Percentiles rank a stretch among this genome's conserved stretches.
Evolutionary conservation across 2,888 invertebrate species (phyloP).

Genomic region (Sympetrum striolatum): DNA sequence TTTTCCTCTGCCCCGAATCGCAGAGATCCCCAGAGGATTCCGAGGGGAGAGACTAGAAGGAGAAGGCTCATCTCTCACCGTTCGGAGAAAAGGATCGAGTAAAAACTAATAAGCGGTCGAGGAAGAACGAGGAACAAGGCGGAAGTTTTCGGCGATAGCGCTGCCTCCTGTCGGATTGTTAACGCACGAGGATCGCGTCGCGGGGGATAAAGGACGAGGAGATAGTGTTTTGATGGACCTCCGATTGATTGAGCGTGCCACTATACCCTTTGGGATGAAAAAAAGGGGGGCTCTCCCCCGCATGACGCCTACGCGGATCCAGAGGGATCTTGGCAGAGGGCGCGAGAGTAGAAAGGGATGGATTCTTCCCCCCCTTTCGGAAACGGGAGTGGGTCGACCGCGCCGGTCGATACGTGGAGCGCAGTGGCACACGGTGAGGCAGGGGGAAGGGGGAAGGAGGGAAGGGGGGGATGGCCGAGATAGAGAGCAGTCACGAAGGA

Average conservation of each 20-base stretch:
- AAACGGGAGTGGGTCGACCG: background rate
- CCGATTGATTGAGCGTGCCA: background rate
- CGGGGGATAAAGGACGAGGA: background rate
- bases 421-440: background rate
- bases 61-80: too few relatives aligned
- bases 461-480: background rate
- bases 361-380: background rate
- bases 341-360: background rate
- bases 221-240: background rate
- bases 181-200: too few relatives aligned
- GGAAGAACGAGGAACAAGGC: too few relatives aligned
- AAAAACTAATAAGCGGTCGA: too few relatives aligned
- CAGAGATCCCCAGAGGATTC: too few relatives aligned
- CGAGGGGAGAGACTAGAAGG: too few relatives aligned
- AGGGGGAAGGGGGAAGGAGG: background rate
- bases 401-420: background rate
- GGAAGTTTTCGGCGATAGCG: too few relatives aligned
- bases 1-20: too few relatives aligned
- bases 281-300: background rate
- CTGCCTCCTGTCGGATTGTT: too few relatives aligned
- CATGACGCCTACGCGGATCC: background rate
- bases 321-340: too few relatives aligned
- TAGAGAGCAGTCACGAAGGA: background rate
- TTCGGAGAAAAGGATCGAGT: too few relatives aligned
- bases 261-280: background rate